These are phyloP conservation scores for Dendroctonus ponderosae DNA, from an alignment of 1,140 invertebrate species.

Conservation along the genomic window DNA sequence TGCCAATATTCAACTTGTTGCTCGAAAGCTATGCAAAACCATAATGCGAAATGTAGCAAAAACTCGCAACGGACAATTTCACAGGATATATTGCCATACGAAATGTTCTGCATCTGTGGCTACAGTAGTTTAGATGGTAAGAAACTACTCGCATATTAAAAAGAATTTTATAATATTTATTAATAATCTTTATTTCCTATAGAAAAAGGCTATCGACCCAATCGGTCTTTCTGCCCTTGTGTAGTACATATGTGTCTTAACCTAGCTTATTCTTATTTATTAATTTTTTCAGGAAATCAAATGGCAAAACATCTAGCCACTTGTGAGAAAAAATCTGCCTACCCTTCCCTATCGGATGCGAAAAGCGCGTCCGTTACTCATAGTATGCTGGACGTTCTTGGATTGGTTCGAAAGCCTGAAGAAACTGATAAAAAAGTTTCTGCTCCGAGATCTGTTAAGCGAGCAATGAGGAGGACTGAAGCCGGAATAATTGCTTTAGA, in stretches of 20 bases:
- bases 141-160: slow-evolving; percentile 37
- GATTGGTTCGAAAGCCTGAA: slow-evolving; percentile 52
- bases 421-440: slow-evolving; percentile 31
- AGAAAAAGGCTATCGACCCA: too few species aligned
- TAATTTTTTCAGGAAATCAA: slow-evolving; percentile 57
- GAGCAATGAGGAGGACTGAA: too few species aligned
- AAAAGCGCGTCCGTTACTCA: slow-evolving; percentile 57
- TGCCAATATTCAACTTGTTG: slow-evolving; percentile 77
- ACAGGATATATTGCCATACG: slow-evolving; percentile 56
- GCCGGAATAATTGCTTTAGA: too few species aligned
- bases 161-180: too few species aligned
- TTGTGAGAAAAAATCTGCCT: slow-evolving; percentile 63
- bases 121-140: slow-evolving; percentile 64
- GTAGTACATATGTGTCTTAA: too few species aligned
- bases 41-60: slow-evolving; percentile 59
- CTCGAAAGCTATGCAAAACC: slow-evolving; percentile 69
- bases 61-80: slow-evolving; percentile 57
- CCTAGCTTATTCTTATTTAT: slow-evolving; percentile 3
- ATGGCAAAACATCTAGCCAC: slow-evolving; percentile 63
- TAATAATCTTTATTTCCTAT: too few species aligned
- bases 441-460: too few species aligned
- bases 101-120: slow-evolving; percentile 73
- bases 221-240: too few species aligned
- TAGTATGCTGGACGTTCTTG: slow-evolving; percentile 59
- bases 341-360: slow-evolving; percentile 58